Conservation (phyloP, 2,888 invertebrate genomes). For the Oegoconia quadripuncta region DNA sequence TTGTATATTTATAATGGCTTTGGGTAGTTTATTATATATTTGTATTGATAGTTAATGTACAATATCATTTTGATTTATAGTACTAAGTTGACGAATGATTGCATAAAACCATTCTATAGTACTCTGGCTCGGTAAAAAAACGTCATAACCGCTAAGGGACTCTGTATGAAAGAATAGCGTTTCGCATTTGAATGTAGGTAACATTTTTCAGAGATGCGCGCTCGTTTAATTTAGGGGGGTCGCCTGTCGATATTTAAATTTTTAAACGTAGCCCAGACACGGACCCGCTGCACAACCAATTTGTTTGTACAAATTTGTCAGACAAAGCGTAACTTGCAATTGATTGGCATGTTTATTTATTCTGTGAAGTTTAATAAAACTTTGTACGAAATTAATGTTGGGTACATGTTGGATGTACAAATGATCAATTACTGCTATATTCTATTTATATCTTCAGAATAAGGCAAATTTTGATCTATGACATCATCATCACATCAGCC, state of each 20-base stretch:
- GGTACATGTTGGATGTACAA: no score
- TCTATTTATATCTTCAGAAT: no score
- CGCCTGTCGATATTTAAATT: constrained; percentile 72
- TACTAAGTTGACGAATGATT: neutral
- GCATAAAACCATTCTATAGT: constrained; percentile 32
- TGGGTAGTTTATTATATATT: no score
- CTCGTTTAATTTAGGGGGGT: constrained; percentile 65
- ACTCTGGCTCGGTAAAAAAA: constrained; percentile 25
- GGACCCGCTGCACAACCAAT: constrained; percentile 50
- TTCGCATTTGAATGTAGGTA: constrained; percentile 29
- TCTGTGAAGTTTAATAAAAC: constrained; percentile 1
- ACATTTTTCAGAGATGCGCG: constrained; percentile 54
- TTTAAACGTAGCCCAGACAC: constrained; percentile 64
- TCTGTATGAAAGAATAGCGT: constrained; percentile 28
- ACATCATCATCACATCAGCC: no score
- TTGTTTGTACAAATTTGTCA: constrained; percentile 65
- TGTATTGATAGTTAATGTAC: no score
- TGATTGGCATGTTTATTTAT: constrained; percentile 18
- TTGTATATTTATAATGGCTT: no score
- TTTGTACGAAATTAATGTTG: no score
- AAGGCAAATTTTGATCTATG: no score
- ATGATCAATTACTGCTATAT: no score
- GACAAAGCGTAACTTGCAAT: constrained; percentile 35
- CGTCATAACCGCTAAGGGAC: constrained; percentile 27
- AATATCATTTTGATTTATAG: neutral